These are phyloP conservation scores for Tachyglossus aculeatus DNA, from an alignment of 2,797 vertebrate species.

Conservation along the genomic window DNA sequence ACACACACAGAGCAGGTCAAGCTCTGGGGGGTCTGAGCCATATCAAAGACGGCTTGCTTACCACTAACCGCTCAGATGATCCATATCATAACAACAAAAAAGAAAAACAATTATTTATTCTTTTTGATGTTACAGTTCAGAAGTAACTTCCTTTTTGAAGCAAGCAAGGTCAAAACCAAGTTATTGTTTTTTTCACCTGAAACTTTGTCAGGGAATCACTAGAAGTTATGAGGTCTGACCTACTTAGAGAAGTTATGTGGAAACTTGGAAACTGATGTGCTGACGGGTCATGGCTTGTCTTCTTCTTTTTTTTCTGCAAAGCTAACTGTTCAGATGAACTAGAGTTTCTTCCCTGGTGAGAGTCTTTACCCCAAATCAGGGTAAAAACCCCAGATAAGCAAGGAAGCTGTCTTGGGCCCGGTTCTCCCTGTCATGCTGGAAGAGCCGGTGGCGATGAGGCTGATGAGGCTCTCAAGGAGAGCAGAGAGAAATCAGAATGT, in stretches of 20 bases:
- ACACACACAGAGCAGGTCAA: slow-evolving; percentile 88
- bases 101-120: slow-evolving; percentile 99
- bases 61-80: slow-evolving; percentile 95
- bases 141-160: slow-evolving; percentile 84
- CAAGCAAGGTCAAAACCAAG: slow-evolving; percentile 91
- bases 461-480: not conserved
- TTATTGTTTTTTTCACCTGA: slow-evolving; percentile 82
- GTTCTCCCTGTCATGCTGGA: fast-evolving
- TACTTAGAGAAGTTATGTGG: slow-evolving; percentile 67
- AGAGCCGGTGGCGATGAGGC: not conserved
- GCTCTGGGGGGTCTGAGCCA: slow-evolving; percentile 90
- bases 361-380: slow-evolving; percentile 18
- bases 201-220: slow-evolving; percentile 72
- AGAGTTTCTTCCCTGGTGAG: slow-evolving; percentile 6
- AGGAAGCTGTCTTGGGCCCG: too few relatives aligned
- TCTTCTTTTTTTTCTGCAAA: slow-evolving; percentile 5
- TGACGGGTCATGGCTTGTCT: slow-evolving; percentile 25
- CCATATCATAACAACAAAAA: slow-evolving; percentile 97
- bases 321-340: slow-evolving; percentile 12
- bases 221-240: slow-evolving; percentile 73
- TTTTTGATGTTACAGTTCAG: slow-evolving; percentile 93
- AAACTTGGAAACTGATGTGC: slow-evolving; percentile 48
- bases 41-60: slow-evolving; percentile 97
- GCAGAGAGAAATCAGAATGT: not conserved
- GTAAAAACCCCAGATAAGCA: too few relatives aligned